These are phyloP conservation scores for Coelopa frigida DNA, from an alignment of 1,140 invertebrate species.

Conservation along the genomic window DNA sequence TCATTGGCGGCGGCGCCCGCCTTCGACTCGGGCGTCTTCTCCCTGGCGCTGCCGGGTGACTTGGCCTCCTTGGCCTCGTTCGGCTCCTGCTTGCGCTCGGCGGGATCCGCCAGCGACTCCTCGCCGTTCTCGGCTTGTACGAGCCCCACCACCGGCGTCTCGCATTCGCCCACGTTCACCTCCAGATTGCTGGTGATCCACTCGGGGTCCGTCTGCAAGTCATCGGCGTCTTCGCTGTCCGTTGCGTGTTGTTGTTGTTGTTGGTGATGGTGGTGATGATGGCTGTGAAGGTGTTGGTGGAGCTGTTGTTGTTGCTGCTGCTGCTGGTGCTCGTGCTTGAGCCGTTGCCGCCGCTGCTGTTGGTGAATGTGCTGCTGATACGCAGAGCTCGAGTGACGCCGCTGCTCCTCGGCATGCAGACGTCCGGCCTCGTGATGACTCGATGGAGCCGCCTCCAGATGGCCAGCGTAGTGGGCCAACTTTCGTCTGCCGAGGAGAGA, in stretches of 20 bases:
- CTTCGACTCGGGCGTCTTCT: not conserved
- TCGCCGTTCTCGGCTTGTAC: not conserved
- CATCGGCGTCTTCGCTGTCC: conserved; percentile 3
- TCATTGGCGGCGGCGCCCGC: too few relatives aligned
- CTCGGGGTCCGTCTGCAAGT: conserved; percentile 10
- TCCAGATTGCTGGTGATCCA: conserved; percentile 15
- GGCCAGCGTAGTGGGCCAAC: conserved; percentile 32
- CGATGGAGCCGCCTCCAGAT: too few relatives aligned
- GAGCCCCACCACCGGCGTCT: not conserved
- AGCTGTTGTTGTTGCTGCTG: conserved; percentile 28
- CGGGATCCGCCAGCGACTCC: conserved; percentile 14
- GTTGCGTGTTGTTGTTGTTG: conserved; percentile 17
- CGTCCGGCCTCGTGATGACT: conserved; percentile 32
- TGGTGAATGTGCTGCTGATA: conserved; percentile 24
- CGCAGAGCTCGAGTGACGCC: conserved; percentile 7
- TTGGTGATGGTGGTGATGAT: conserved; percentile 27
- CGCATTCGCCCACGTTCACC: conserved; percentile 4
- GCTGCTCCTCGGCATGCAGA: conserved; percentile 26
- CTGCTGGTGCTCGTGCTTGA: conserved; percentile 23
- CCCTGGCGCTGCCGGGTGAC: not conserved
- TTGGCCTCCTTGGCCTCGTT: not conserved
- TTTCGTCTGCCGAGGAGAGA: conserved; percentile 36
- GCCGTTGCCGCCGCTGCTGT: conserved; percentile 20
- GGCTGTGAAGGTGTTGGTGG: conserved; percentile 31
- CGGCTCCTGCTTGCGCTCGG: conserved; percentile 6